These are phyloP conservation scores for Pogonocherus hispidulus DNA, from an alignment of 2,888 invertebrate species.

Conservation along the genomic window DNA sequence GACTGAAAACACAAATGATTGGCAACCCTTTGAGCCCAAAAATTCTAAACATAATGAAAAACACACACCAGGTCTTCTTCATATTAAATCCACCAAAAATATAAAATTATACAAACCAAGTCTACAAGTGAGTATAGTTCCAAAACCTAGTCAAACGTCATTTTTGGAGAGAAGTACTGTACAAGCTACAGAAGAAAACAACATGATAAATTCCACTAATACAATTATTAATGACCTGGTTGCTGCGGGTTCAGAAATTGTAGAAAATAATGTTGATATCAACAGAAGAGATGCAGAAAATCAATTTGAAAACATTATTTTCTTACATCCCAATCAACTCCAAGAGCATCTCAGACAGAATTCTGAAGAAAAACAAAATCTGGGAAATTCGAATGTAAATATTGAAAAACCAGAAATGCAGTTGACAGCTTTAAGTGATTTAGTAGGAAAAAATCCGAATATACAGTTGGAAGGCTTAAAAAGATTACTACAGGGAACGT, in stretches of 20 bases:
- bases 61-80: neutral
- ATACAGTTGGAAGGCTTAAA: conserved; percentile 71
- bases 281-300: conserved; percentile 43
- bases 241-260: conserved; percentile 43
- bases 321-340: conserved; percentile 49
- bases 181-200: neutral
- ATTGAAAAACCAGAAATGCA: conserved; percentile 39
- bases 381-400: conserved; percentile 31
- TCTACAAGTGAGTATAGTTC: neutral
- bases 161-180: neutral
- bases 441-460: conserved; percentile 70
- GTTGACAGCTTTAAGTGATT: conserved; percentile 68
- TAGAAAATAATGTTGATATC: conserved; percentile 32
- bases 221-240: conserved; percentile 38
- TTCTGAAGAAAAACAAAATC: conserved; percentile 34
- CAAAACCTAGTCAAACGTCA: neutral
- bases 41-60: conserved; percentile 2
- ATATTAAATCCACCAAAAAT: neutral
- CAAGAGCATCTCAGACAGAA: conserved; percentile 46
- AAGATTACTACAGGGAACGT: conserved; percentile 62
- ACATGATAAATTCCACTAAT: neutral
- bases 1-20: conserved; percentile 22
- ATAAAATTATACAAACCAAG: neutral
- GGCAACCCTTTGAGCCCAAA: conserved; percentile 35
- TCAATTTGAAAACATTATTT: conserved; percentile 43